A percentile compares a stretch with the other conserved stretches of the same genome.
phyloP scores from a whole-genome alignment of 2,888 invertebrate species.

The Beris chalybata region DNA sequence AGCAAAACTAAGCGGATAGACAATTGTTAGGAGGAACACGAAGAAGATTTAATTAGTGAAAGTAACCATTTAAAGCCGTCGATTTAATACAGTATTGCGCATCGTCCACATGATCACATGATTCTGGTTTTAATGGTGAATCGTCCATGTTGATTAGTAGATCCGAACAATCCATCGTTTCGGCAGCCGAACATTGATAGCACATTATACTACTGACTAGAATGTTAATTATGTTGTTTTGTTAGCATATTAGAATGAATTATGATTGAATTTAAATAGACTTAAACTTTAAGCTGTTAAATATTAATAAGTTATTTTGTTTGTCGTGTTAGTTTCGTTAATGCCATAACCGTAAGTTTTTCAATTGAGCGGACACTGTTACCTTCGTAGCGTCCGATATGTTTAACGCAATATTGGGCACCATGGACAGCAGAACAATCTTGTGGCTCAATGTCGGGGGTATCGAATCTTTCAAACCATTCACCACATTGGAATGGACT shows the following conservation, averaged over 20 bases:
- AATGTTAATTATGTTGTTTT: slow-evolving; percentile 26
- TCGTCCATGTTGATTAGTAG: slow-evolving; percentile 62
- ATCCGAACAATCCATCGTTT: slow-evolving; percentile 69
- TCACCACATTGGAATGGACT: slow-evolving; percentile 84
- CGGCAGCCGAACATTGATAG: slow-evolving; percentile 76
- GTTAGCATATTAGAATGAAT: neutral
- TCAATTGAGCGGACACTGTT: slow-evolving; percentile 38
- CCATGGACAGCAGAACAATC: slow-evolving; percentile 79
- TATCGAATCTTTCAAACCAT: slow-evolving; percentile 66
- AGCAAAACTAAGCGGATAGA: neutral
- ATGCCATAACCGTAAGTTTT: neutral
- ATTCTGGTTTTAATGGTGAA: slow-evolving; percentile 61
- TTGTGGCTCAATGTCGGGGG: slow-evolving; percentile 66
- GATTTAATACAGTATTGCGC: slow-evolving; percentile 85
- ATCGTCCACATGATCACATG: slow-evolving; percentile 74
- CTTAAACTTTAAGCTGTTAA: neutral
- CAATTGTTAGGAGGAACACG: slow-evolving; percentile 11
- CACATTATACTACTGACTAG: slow-evolving; percentile 63
- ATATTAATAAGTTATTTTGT: neutral
- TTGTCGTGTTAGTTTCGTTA: slow-evolving; percentile 8
- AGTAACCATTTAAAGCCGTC: slow-evolving; percentile 58
- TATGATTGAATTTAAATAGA: neutral
- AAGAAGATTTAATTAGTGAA: slow-evolving; percentile 15
- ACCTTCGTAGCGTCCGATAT: slow-evolving; percentile 90
- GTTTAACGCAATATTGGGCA: slow-evolving; percentile 90